Percentiles rank a stretch among this genome's conserved stretches.
Evolutionary conservation across 2,113 vertebrate genomes (phyloP).

Genomic region (Arenaria interpres): DNA sequence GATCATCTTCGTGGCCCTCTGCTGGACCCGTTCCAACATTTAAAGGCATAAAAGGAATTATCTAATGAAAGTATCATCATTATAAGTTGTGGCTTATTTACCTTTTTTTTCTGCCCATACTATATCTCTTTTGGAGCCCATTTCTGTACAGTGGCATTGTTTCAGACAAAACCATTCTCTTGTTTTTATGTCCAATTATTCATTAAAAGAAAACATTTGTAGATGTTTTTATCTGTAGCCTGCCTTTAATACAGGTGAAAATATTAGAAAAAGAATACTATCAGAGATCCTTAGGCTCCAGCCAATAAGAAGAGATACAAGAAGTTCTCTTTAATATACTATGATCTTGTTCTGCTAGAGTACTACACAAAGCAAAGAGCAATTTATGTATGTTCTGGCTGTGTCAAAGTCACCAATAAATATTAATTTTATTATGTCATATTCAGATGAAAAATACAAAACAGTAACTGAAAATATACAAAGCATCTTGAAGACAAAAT

Average conservation of each 20-base stretch:
- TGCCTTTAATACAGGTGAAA: background rate
- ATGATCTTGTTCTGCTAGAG: background rate
- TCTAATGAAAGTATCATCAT: background rate
- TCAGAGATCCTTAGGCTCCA: background rate
- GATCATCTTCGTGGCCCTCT: no score
- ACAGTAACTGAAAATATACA: background rate
- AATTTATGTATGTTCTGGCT: background rate
- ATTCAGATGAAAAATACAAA: background rate
- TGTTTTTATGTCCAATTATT: background rate
- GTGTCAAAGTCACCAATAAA: background rate
- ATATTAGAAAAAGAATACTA: background rate
- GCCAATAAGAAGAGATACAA: background rate
- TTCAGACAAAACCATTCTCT: background rate
- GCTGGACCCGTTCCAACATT: background rate
- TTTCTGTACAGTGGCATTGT: background rate
- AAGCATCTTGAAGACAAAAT: background rate
- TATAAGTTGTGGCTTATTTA: background rate
- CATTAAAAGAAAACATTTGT: background rate
- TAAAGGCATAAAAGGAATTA: background rate
- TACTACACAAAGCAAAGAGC: background rate
- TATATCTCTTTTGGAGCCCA: background rate
- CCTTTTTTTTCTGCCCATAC: background rate
- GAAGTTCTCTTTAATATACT: background rate
- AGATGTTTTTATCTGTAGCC: background rate
- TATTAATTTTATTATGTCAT: background rate